Evolutionary conservation across 2,888 invertebrate genomes (phyloP).

Genomic region (Copidosoma aretas): DNA sequence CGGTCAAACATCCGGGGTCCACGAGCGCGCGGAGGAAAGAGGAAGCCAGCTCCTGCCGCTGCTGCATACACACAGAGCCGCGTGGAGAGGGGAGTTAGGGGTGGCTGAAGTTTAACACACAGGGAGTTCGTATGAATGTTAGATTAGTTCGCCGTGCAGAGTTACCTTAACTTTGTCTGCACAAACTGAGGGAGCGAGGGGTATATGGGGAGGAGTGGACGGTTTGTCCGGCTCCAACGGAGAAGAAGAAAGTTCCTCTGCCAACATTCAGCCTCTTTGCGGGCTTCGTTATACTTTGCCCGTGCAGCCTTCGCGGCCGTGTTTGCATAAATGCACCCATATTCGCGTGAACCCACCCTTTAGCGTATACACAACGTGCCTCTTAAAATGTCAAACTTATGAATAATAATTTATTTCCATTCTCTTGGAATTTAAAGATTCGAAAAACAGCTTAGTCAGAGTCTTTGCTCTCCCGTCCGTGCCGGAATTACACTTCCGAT

Average conservation of each 20-base stretch:
- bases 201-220: constrained; percentile 28
- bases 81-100: neutral
- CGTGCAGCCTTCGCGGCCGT: neutral
- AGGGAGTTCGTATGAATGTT: constrained; percentile 56
- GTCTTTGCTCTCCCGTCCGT: too few relatives aligned
- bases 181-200: constrained; percentile 51
- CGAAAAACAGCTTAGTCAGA: too few relatives aligned
- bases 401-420: too few relatives aligned
- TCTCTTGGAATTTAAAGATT: too few relatives aligned
- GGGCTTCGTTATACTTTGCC: constrained; percentile 19
- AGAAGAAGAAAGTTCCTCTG: constrained; percentile 26
- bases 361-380: neutral
- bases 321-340: neutral
- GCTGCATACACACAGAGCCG: neutral
- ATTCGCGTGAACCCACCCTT: too few relatives aligned
- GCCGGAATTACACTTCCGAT: too few relatives aligned
- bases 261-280: constrained; percentile 24
- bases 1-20: constrained; percentile 32
- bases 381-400: too few relatives aligned
- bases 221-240: constrained; percentile 11
- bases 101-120: constrained; percentile 19
- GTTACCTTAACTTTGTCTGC: constrained; percentile 58
- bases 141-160: constrained; percentile 57
- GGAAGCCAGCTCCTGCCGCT: constrained; percentile 11
- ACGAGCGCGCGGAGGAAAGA: constrained; percentile 25